Base-by-base conservation (phyloP, 2,888 invertebrate species). In the Monopis laevigella region DNA sequence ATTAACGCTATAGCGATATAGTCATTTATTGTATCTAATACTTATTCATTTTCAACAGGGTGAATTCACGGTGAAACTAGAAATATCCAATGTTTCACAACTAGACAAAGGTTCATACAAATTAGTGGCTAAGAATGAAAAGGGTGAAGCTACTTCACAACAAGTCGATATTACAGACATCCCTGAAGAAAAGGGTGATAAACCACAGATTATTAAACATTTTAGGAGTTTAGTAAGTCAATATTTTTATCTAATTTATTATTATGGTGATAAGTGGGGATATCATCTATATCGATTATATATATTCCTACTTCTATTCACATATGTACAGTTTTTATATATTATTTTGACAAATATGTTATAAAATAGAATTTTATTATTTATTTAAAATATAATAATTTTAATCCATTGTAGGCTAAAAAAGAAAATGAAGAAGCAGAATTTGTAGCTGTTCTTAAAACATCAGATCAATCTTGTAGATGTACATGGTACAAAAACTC, bases 91-190 rank as follows among this genome's bases (percentile, higher is more conserved):
- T 57, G 88, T 93, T 18, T 86, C 88, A 47, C 86, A 88, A 59
- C 75, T 77, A 13, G 96, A 96, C 66, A 93, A 92, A 69, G 96
- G 96, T 50, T 84, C 89, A 44, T 96, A 96, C 70, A 95, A 94
- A 71, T 78, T 96, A 52, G 86, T 95, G 4, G 95, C 95, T 16
- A 93, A 90, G 64, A 96, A 96, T 65, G 94, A 94, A 55, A 95
- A 96, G 68, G 96, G 96, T 48, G 93, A 95, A 69, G 94, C 93
- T 10, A 88, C 88, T 10, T 96, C 96, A 17, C 93, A 94, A 67
- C 84, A 88, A 43, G 94, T 96, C 2, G 91, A 93, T 65, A 88
- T 96, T 40, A 87, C 88, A 38, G 93, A 94, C 49, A 87, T 94
- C 52, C 92, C 92, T 2, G 88, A 88, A 52, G 86, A 87, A 47